Evolutionary conservation across 2,888 invertebrate genomes (phyloP), one percentile per base, ranked within the genome.

Genomic region (Deroplatys truncata): DNA sequence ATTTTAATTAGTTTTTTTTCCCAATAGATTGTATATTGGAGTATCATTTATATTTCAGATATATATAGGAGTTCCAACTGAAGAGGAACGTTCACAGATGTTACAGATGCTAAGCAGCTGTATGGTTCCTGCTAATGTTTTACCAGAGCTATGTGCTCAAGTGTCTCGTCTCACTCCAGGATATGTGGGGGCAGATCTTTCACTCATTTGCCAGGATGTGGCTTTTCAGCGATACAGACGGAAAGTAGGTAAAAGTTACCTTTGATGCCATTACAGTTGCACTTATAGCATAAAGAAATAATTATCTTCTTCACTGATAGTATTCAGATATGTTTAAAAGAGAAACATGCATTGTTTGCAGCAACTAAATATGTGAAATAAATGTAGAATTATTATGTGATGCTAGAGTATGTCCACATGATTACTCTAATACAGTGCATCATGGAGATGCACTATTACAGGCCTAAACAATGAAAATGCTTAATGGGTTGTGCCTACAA

Each of bases 161-260:
- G 88, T 95, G 9, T 94, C 95, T 1, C 92, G 92, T 82, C 93
- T 94, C 90, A 95, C 95, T 0, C 95, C 95, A 72, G 96, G 96
- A 28, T 96, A 94, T 93, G 94, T 95, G 13, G 94, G 94, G 8
- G 94, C 95, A 5, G 96, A 96, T 92, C 92, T 96, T 31, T 92
- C 93, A 0, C 92, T 94, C 13, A 92, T 96, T 20, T 92, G 94
- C 87, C 93, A 94, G 25, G 92, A 93, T 85, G 92, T 93, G 25
- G 91, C 92, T n/a, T 92, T 90, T 7, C n/a, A 29, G 9, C 82
- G 86, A 28, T 72, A 86, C 35, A 86, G 84, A 49, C 86, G 84
- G 56, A 83, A 84, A 93, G 88, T 85, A 86, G 25, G 56, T 86
- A 86, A 9, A 15, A 56, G 43, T 13, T 43, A 35, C 8, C 35